These are phyloP conservation scores for Incurvaria masculella DNA, from an alignment of 2,888 invertebrate species.

Conservation along the genomic window DNA sequence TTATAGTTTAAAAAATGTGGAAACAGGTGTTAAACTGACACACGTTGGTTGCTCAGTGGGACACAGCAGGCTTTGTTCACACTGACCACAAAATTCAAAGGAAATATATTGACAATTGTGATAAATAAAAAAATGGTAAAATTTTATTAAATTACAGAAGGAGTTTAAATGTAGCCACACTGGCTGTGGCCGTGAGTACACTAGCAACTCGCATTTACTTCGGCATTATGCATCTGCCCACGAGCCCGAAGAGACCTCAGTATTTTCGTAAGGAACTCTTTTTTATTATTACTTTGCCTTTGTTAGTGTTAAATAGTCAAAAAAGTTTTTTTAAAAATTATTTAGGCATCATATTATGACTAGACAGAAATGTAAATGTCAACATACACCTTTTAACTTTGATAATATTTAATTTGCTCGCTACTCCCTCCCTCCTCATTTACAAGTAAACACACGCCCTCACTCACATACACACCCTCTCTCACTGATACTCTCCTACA, in stretches of 20 bases:
- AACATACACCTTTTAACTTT: no score
- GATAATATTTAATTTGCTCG: slow-evolving; percentile 3
- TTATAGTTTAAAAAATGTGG: neutral
- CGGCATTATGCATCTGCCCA: slow-evolving; percentile 53
- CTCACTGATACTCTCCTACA: no score
- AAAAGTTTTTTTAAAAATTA: neutral
- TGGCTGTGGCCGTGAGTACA: slow-evolving; percentile 60
- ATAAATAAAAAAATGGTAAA: slow-evolving; percentile 17
- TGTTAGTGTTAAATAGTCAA: neutral
- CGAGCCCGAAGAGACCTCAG: slow-evolving; percentile 26
- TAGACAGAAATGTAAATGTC: neutral
- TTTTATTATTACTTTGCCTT: neutral
- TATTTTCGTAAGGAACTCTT: slow-evolving; percentile 29
- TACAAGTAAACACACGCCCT: no score
- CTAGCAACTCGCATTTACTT: slow-evolving; percentile 58
- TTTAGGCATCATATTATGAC: neutral
- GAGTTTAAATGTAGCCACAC: slow-evolving; percentile 54
- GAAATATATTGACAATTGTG: slow-evolving; percentile 15
- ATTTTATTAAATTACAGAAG: slow-evolving; percentile 37
- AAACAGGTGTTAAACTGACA: slow-evolving; percentile 9
- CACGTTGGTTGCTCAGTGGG: slow-evolving; percentile 7
- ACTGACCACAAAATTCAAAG: slow-evolving; percentile 14
- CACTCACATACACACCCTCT: no score
- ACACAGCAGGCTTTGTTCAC: neutral
- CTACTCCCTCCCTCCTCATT: no score